A percentile compares a stretch with the other conserved stretches of the same genome.
Evolutionary conservation across 1,140 invertebrate species (phyloP).

Genomic region (Drosophila kepulauana): DNA sequence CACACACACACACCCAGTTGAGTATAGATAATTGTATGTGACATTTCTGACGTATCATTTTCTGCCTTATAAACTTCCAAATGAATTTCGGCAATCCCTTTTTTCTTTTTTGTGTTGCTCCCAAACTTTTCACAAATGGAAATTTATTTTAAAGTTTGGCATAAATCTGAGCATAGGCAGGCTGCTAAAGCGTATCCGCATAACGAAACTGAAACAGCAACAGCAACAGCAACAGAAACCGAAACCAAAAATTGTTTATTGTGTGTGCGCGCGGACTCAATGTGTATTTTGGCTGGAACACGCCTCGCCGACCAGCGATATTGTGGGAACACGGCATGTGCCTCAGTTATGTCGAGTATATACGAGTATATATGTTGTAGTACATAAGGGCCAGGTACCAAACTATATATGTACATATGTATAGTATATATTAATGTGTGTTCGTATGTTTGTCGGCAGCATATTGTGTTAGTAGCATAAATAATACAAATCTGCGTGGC

Average conservation of each 20-base stretch:
- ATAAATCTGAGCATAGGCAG: slow-evolving; percentile 62
- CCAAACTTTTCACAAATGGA: slow-evolving; percentile 46
- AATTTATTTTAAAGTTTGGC: slow-evolving; percentile 72
- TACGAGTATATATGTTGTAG: slow-evolving; percentile 26
- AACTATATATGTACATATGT: slow-evolving; percentile 21
- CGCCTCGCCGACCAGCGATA: slow-evolving; percentile 42
- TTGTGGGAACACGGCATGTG: slow-evolving; percentile 66
- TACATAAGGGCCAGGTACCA: slow-evolving; percentile 45
- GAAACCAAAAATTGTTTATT: slow-evolving; percentile 48
- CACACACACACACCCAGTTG: neutral
- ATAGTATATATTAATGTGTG: slow-evolving; percentile 13
- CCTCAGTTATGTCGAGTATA: slow-evolving; percentile 6
- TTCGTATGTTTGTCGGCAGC: slow-evolving; percentile 32
- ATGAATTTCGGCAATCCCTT: slow-evolving; percentile 42
- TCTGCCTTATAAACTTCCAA: slow-evolving; percentile 71
- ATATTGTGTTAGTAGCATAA: slow-evolving; percentile 55
- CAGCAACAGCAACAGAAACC: slow-evolving; percentile 22
- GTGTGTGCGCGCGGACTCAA: slow-evolving; percentile 22
- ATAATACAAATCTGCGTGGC: slow-evolving; percentile 56
- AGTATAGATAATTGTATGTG: slow-evolving; percentile 54
- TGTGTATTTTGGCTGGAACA: slow-evolving; percentile 41
- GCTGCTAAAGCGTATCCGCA: slow-evolving; percentile 22
- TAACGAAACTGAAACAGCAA: slow-evolving; percentile 21
- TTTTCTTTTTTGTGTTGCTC: slow-evolving; percentile 43
- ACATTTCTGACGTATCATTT: slow-evolving; percentile 76